Evolutionary conservation across 2,797 vertebrate species (phyloP).

Genomic region (Bovichtus diacanthus): DNA sequence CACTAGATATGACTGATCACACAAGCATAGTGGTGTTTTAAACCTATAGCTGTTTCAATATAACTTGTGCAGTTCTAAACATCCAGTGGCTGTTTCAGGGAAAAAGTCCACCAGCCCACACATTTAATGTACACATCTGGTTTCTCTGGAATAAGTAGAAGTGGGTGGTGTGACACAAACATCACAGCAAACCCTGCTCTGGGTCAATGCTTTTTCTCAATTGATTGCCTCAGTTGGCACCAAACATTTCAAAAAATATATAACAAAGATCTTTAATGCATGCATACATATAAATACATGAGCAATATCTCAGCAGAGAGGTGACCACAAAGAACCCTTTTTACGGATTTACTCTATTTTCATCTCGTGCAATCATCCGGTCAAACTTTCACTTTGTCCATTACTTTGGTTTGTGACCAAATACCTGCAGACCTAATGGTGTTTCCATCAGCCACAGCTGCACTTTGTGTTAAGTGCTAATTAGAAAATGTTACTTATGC

Average conservation of each 20-base stretch:
- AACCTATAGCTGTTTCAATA: neutral
- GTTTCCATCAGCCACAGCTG: neutral
- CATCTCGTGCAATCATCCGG: neutral
- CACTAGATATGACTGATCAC: neutral
- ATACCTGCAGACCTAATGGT: neutral
- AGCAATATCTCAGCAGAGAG: neutral
- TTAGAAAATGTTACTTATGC: no score
- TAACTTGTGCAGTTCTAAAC: neutral
- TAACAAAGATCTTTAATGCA: neutral
- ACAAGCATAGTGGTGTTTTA: neutral
- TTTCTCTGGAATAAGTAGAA: neutral
- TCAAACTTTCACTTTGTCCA: neutral
- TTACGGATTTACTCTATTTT: no score
- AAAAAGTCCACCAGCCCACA: neutral
- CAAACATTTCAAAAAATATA: constrained; percentile 4
- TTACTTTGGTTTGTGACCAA: neutral
- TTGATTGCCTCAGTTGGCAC: neutral
- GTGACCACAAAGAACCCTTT: neutral
- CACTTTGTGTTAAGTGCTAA: neutral
- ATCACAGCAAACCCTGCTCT: neutral
- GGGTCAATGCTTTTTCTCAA: neutral
- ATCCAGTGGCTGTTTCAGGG: neutral
- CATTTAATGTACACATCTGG: neutral
- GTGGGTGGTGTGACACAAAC: neutral
- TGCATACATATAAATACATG: neutral